A percentile compares a stretch with the other conserved stretches of the same genome.
phyloP scores from a whole-genome alignment of 2,113 vertebrate species.

The Lates calcarifer region DNA sequence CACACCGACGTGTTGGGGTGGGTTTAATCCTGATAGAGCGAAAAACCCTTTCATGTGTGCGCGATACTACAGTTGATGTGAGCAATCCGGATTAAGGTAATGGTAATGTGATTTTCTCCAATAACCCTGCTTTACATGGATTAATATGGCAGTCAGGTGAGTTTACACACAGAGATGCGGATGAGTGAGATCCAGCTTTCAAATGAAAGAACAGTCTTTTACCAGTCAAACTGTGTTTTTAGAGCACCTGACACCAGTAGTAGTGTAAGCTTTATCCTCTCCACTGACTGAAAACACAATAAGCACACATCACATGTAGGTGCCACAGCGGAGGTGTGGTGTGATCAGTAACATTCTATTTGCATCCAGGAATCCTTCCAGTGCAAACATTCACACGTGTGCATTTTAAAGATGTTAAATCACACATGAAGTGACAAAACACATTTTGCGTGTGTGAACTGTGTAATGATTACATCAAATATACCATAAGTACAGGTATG shows the following conservation, averaged over 20 bases:
- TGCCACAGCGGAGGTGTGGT: slow-evolving; percentile 28
- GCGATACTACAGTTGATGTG: slow-evolving; percentile 41
- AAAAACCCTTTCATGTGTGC: slow-evolving; percentile 25
- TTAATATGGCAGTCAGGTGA: slow-evolving; percentile 47
- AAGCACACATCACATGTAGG: slow-evolving; percentile 19
- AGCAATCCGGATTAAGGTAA: slow-evolving; percentile 65
- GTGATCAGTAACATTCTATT: slow-evolving; percentile 31
- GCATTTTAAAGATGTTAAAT: slow-evolving; percentile 5
- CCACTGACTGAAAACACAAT: slow-evolving; percentile 22
- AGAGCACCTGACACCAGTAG: slow-evolving; percentile 6
- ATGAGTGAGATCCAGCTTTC: slow-evolving; percentile 5
- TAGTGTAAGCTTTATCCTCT: neutral
- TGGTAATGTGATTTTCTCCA: slow-evolving; percentile 65
- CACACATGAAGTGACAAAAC: neutral
- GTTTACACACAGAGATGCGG: slow-evolving; percentile 13
- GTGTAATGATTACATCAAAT: neutral
- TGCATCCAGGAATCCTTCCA: slow-evolving; percentile 18
- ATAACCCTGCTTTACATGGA: slow-evolving; percentile 42
- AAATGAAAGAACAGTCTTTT: slow-evolving; percentile 18
- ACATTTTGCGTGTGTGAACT: neutral
- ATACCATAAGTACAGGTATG: neutral
- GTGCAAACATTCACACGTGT: slow-evolving; percentile 6
- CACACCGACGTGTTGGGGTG: neutral
- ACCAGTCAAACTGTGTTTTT: slow-evolving; percentile 31
- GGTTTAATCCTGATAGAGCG: slow-evolving; percentile 44